Evolutionary conservation across 2,113 vertebrate genomes (phyloP).

Genomic region (Caranx ignobilis): DNA sequence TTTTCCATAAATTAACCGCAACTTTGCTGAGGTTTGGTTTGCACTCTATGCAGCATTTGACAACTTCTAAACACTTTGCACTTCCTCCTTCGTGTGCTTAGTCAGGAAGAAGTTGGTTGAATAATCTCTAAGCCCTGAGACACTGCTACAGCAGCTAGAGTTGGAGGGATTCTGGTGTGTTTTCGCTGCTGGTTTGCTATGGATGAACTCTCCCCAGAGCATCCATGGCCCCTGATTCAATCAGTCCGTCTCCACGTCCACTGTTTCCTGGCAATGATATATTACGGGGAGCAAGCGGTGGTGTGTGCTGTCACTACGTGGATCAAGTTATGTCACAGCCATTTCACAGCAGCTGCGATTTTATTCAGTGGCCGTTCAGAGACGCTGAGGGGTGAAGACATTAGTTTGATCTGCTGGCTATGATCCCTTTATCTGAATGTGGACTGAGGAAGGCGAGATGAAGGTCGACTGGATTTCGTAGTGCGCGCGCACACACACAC

Average conservation of each 20-base stretch:
- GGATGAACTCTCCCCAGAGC: constrained; percentile 78
- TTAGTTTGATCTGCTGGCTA: constrained; percentile 76
- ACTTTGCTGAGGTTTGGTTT: constrained; percentile 14
- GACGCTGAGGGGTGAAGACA: constrained; percentile 74
- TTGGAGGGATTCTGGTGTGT: constrained; percentile 53
- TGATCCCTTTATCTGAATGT: constrained; percentile 79
- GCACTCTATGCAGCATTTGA: not conserved
- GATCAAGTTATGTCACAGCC: constrained; percentile 85
- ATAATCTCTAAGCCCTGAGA: constrained; percentile 70
- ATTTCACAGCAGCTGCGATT: constrained; percentile 70
- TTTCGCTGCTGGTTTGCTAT: constrained; percentile 53
- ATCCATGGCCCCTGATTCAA: constrained; percentile 78
- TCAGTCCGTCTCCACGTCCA: constrained; percentile 76
- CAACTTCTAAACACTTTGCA: constrained; percentile 5
- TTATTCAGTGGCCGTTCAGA: constrained; percentile 73
- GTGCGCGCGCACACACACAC: not conserved
- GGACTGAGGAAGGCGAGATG: constrained; percentile 71
- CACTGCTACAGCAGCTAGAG: constrained; percentile 65
- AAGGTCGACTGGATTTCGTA: constrained; percentile 75
- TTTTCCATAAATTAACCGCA: not conserved
- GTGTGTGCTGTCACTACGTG: constrained; percentile 71
- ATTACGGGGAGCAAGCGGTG: constrained; percentile 75
- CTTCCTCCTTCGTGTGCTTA: constrained; percentile 37
- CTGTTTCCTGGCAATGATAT: constrained; percentile 85
- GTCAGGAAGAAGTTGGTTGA: constrained; percentile 58